Evolutionary conservation across 2,113 vertebrate species (phyloP), one percentile per base, ranked within the genome.

Genomic region (Oriolus oriolus): DNA sequence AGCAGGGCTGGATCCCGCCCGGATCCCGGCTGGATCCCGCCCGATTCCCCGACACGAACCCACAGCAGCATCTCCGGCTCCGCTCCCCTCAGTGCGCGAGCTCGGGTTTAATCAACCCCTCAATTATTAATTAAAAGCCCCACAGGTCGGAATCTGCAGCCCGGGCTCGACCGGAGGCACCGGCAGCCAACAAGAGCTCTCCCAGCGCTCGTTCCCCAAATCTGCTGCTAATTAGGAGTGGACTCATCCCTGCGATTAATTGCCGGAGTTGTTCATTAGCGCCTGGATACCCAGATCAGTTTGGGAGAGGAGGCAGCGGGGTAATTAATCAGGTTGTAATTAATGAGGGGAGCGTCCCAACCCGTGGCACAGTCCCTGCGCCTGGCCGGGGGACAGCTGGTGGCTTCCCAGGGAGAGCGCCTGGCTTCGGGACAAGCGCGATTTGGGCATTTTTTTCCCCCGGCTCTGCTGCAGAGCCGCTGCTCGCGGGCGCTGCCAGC

Each of bases 241-340:
- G 82, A n/a, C 42, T 96, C 87, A 68, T 39, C 79, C 91, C 59
- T 59, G 11, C 69, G 42, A 73, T 92, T 88, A 96, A 93, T 76
- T 37, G 70, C 73, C 37, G 50, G 74, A 81, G 31, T 24, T 10
- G 28, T 54, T 90, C 82, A 56, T 94, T 87, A 96, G 75, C 13
- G 6, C 68, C 74, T n/a, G 65, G 63, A 23, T 28, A 61, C 27
- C 39, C 49, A 80, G 75, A 26, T 60, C 54, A 52, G 50, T 59
- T n/a, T 54, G 82, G 66, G 56, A 26, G 53, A 74, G 26, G 73
- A 84, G 59, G 84, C 65, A 42, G 94, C 77, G 7, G 64, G 82
- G 61, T 42, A n/a, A 63, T 50, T 68, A 47, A 87, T 82, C 70
- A 17, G 63, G 1, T 5, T 31, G 0, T 28, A 44, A 63, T 0